Evolutionary conservation across 2,113 vertebrate species (phyloP), one percentile per base, ranked within the genome.

Genomic region (Paedocypris sp.): DNA sequence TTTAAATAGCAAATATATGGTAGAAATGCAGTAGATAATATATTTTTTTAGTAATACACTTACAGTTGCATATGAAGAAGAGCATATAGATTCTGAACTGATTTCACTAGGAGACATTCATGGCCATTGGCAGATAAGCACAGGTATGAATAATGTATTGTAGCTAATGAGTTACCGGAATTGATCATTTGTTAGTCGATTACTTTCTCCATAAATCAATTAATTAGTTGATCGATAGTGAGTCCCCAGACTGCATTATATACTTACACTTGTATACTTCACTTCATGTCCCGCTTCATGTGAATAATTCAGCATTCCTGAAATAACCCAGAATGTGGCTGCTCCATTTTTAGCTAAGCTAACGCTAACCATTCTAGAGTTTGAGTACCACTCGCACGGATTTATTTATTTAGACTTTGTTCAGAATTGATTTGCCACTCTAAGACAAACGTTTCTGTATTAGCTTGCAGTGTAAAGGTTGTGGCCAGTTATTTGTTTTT

Each of bases 211-310:
- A 83, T 82, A 80, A 85, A 86, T 75, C 81, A 85, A 84, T 87
- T 85, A 83, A 86, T 87, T 85, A 83, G 71, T 53, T 41, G 58
- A 85, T 87, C 83, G 78, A 85, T 87, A 83, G 64, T 70, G n/a
- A n/a, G n/a, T 73, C 74, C 84, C 80, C 77, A 78, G 80, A 78
- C 71, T 60, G 73, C 75, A 73, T 83, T 75, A 82, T 79, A 81
- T 76, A 83, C 79, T 83, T 81, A 79, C 53, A 80, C 67, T 67
- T 73, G 75, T 78, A 66, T 75, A 73, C 66, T 62, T 49, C 28
- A 66, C 60, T 72, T 71, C 66, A 65, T 68, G 66, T 67, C 72
- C 54, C 52, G 65, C 71, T 67, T 68, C 65, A 43, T 23, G 69
- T 83, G 56, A 83, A 83, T 83, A 73, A 87, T 85, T 83, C 62